A percentile compares a stretch with the other conserved stretches of the same genome.
phyloP scores from a whole-genome alignment of 1,140 invertebrate species.

The Palaemon carinicauda region DNA sequence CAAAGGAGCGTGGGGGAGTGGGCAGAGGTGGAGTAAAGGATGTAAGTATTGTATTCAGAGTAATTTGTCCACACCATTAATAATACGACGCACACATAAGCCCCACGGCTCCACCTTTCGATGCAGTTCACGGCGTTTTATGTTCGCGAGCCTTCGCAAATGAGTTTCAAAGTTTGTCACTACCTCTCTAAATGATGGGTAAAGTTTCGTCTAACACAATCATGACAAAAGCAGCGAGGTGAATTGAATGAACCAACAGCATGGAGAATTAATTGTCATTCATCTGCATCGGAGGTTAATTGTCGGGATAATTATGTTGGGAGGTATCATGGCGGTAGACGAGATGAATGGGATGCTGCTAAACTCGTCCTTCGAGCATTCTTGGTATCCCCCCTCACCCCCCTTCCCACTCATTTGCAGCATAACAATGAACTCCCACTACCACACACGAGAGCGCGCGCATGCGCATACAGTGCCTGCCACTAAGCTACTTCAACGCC shows the following conservation, averaged over 20 bases:
- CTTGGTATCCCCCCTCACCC: too few species aligned
- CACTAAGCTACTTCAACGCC: too few species aligned
- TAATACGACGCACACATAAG: not conserved
- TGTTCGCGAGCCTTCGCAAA: not conserved
- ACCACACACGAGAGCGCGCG: too few species aligned
- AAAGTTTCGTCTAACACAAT: too few species aligned
- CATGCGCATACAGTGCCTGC: too few species aligned
- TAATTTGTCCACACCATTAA: conserved; percentile 1
- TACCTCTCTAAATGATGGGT: too few species aligned
- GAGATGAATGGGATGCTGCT: conserved; percentile 1
- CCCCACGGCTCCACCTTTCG: not conserved
- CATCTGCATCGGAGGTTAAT: not conserved
- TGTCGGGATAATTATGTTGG: not conserved
- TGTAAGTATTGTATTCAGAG: not conserved
- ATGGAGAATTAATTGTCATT: not conserved
- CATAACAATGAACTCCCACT: too few species aligned
- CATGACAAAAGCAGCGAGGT: not conserved
- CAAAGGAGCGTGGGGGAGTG: too few species aligned
- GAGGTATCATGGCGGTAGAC: not conserved
- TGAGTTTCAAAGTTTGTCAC: too few species aligned
- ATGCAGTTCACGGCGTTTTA: not conserved
- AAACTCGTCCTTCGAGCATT: too few species aligned
- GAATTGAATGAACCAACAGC: not conserved
- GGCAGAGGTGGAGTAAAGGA: not conserved
- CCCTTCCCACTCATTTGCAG: too few species aligned